Evolutionary conservation across 2,888 invertebrate genomes (phyloP), one percentile per base, ranked within the genome.

Genomic region (Hedychridium roseum): DNA sequence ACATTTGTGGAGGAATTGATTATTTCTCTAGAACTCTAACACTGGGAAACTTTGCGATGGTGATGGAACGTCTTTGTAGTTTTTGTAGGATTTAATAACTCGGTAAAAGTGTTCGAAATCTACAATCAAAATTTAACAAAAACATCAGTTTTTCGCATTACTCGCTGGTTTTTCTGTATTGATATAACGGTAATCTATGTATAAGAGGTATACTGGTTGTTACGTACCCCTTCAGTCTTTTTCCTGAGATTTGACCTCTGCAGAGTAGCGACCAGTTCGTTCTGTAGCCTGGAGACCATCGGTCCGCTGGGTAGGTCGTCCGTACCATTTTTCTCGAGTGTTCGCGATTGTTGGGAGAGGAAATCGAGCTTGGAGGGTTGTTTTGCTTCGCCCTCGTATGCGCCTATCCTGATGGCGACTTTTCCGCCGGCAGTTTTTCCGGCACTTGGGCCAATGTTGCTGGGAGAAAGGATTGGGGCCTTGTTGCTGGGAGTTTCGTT

Each of bases 211-310:
- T n/a, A n/a, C n/a, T n/a, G n/a, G n/a, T n/a, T n/a, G 9, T 23
- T 23, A 23, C 64, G 46, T 32, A 64, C 64, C 39, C 53, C 57
- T 28, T 88, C 88, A 77, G 87, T 88, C 80, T 86, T 85, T 80
- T 87, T 87, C 69, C 85, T 85, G 68, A 91, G 82, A 81, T 91
- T 90, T 43, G 91, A 89, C 73, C 90, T 85, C 65, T 88, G 89
- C 51, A 91, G 79, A 3, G 91, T 91, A 49, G 89, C 85, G 43
- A 85, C 87, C 59, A 91, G 80, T 80, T 91, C 91, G 47, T 86
- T 86, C 66, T 90, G 90, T 46, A 91, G 80, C 66, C 86, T 83
- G 66, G 86, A 87, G 11, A 85, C 82, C 39, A 88, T 84, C 0
- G 86, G 83, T 18, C 81, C 82, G 17, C 57, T 73, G n/a, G 76